A percentile compares a stretch with the other conserved stretches of the same genome.
phyloP scores from a whole-genome alignment of 2,797 vertebrate genomes.

The Notolabrus celidotus region DNA sequence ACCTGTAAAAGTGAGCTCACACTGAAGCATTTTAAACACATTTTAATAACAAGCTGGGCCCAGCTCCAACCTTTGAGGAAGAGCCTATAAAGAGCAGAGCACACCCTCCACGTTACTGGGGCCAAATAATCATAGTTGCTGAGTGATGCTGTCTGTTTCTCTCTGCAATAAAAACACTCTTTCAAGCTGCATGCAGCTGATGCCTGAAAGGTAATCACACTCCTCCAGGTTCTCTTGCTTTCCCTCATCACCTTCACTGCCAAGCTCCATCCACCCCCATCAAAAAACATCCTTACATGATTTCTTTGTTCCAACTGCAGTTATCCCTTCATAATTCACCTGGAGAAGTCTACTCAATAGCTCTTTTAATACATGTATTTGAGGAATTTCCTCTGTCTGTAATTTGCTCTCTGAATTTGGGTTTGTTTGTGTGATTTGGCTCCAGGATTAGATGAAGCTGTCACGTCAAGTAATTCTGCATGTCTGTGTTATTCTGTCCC shows the following conservation, averaged over 20 bases:
- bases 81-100: slow-evolving; percentile 50
- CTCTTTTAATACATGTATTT: slow-evolving; percentile 3
- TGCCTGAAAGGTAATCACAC: slow-evolving; percentile 57
- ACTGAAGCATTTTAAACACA: slow-evolving; percentile 56
- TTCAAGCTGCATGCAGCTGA: slow-evolving; percentile 47
- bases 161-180: slow-evolving; percentile 57
- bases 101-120: slow-evolving; percentile 24
- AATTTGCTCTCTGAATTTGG: slow-evolving; percentile 19
- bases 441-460: background rate
- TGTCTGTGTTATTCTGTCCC: background rate
- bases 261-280: background rate
- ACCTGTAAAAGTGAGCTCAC: slow-evolving; percentile 59
- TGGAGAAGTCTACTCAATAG: background rate
- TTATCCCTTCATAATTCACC: slow-evolving; percentile 5
- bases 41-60: slow-evolving; percentile 63
- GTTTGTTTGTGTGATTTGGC: slow-evolving; percentile 4
- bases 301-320: slow-evolving; percentile 9
- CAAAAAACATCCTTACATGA: background rate
- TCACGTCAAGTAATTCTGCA: slow-evolving; percentile 1
- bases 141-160: slow-evolving; percentile 79
- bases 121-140: slow-evolving; percentile 75
- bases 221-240: slow-evolving; percentile 43
- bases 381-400: slow-evolving; percentile 7
- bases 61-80: slow-evolving; percentile 51
- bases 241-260: slow-evolving; percentile 52